These are phyloP conservation scores for Malurus cyaneus DNA, from an alignment of 2,113 vertebrate genomes.

Conservation along the genomic window DNA sequence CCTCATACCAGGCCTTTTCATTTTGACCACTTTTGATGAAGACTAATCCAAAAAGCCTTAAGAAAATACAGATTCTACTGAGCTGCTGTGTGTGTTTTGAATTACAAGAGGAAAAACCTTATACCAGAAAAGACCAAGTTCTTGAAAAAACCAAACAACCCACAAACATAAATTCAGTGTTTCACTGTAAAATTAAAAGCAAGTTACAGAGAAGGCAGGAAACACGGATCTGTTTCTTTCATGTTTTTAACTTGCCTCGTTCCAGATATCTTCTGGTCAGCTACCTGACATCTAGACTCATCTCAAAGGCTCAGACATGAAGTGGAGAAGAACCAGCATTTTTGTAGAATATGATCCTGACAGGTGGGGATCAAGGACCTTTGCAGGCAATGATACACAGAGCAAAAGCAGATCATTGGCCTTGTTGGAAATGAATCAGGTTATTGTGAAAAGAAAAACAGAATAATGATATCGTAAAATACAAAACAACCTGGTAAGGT, in stretches of 20 bases:
- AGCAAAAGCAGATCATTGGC: background rate
- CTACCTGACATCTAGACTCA: background rate
- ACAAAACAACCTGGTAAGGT: background rate
- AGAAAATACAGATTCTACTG: background rate
- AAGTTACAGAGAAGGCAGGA: background rate
- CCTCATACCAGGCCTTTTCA: background rate
- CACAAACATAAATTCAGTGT: background rate
- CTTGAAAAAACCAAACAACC: background rate
- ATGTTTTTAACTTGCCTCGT: background rate
- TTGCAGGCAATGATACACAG: background rate
- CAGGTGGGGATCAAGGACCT: background rate
- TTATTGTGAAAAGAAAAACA: background rate
- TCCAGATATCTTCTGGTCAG: background rate
- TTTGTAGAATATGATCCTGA: background rate
- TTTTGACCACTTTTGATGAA: background rate
- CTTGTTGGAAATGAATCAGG: background rate
- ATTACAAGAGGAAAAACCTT: background rate
- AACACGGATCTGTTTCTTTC: background rate
- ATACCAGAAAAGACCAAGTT: background rate
- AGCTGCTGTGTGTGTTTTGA: background rate
- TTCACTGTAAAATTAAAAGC: background rate
- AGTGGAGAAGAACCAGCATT: background rate
- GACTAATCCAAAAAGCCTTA: background rate
- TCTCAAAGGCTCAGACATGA: background rate
- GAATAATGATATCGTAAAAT: background rate